Base-by-base conservation (phyloP, 2,113 vertebrate genomes). In the Zosterops hypoxanthus region DNA sequence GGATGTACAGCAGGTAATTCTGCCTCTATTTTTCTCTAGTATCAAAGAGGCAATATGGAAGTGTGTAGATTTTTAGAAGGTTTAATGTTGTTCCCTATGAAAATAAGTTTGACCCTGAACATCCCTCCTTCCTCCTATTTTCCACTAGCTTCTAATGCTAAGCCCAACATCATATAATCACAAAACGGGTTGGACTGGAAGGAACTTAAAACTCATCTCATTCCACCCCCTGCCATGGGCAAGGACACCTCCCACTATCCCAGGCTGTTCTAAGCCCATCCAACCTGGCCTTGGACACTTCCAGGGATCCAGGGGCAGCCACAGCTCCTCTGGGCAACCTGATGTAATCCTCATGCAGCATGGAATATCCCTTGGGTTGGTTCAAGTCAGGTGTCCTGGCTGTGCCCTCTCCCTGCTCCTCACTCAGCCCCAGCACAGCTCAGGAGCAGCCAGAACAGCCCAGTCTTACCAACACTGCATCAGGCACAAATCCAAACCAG, bases 271-370 rank as follows among this genome's bases (percentile, higher is more conserved):
- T 60, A 66, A 65, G 11, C 34, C 42, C 50, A 0, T 64, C 49
- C 50, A 64, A 0, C 25, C 50, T 42, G 34, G 29, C 25, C 31
- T 57, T 1, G 42, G 1, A 12, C 31, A 57, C 34, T 50, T 2
- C 25, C 57, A 80, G 66, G 29, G 85, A 42, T 42, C 28, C 52
- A 53, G 29, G 21, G 14, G 25, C 21, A 56, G 42, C 50, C 66
- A 42, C 65, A 71, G 50, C 34, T 79, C 1, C 56, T 49, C 29
- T 56, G 57, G 21, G 31, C 9, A 63, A 0, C 15, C 34, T 57
- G 42, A n/a, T 59, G 6, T 6, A n/a, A 63, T 16, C 44, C 59
- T 59, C 10, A 5, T 4, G 26, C 23, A 81, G 18, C 26, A 33
- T 4, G 12, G 44, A 72, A 23, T 16, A 20, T 39, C 26, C 29